Evolutionary conservation across 2,888 invertebrate species (phyloP), one percentile per base, ranked within the genome.

Genomic region (Agrilus biguttatus): DNA sequence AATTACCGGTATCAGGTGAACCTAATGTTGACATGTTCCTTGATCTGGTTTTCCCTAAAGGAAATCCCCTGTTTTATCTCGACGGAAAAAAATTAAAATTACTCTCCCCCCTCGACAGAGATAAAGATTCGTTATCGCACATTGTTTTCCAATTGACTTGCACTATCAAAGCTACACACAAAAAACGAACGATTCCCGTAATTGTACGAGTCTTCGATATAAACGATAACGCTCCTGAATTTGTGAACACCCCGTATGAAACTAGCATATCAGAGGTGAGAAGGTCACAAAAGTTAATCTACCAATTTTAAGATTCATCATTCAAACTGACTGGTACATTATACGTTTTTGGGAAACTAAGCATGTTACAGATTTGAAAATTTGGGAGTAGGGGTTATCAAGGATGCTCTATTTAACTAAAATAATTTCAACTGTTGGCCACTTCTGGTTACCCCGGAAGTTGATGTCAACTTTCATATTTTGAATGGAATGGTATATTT

Each of bases 131-230:
- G 60, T 70, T 88, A 44, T 88, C 88, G 43, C 88, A 89, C 67
- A 82, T 88, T 66, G 84, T 88, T 23, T 88, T 90, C 62, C 87
- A 89, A 88, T 70, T 89, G 63, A 81, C 83, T 50, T 90, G 90
- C 63, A 83, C 84, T 51, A 79, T 87, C 54, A 80, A 79, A 68
- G 73, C 80, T 40, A 82, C 84, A 37, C 79, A 79, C 65, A 86
- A 84, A 63, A 80, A 83, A 62, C 76, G 85, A 51, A 86, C 83
- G 48, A 84, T 89, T 63, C 90, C 90, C 44, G 81, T 90, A 54
- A 88, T 90, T 61, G 88, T 89, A 51, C 74, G 90, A 67, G 84
- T 90, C 55, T 87, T 86, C 33, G 90, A 91, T 68, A 79, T 90
- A 62, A 90, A 91, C 62, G 90, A 91, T 67, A 91, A 91, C 67